Evolutionary conservation across 2,797 vertebrate species (phyloP), one percentile per base, ranked within the genome.

Genomic region (Eulemur coronatus): DNA sequence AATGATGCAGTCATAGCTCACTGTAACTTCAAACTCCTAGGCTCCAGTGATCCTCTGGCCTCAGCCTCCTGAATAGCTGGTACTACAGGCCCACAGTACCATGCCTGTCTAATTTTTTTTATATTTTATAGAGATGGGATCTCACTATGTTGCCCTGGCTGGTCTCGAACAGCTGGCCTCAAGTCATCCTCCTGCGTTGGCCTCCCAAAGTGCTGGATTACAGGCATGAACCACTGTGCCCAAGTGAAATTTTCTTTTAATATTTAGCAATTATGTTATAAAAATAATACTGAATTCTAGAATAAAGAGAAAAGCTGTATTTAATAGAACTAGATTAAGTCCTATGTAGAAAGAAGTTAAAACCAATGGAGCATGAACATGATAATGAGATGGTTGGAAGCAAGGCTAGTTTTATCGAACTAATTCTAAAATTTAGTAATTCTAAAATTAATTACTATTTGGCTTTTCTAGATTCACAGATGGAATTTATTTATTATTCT

Each of bases 231-330:
- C 14, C 15, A 17, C 33, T 7, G 12, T 35, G n/a, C 14, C 33
- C 30, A 67, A n/a, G 15, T 17, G 22, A 88, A 52, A 55, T 70
- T 92, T 59, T 80, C 35, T 52, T 79, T 65, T 50, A 81, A 59
- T 89, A 46, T 24, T 84, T 79, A 90, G 1, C 15, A 84, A 65
- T 5, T 65, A 65, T 78, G 15, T 89, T 90, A 57, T 90, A 73
- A 88, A 92, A 96, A 17, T 75, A 76, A 79, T 80, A 65, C 24
- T 73, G 17, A 73, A 41, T 89, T 93, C 61, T 81, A 91, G 46
- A 70, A 76, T 90, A 88, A 91, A 76, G 52, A 55, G 82, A 59
- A 91, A 89, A 59, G 46, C 17, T 61, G 4, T 30, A 43, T n/a
- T 81, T 67, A 84, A 78, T 69, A 90, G 41, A 89, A 61, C 28